Evolutionary conservation across 2,797 vertebrate species (phyloP).

Genomic region (Ateles fusciceps): DNA sequence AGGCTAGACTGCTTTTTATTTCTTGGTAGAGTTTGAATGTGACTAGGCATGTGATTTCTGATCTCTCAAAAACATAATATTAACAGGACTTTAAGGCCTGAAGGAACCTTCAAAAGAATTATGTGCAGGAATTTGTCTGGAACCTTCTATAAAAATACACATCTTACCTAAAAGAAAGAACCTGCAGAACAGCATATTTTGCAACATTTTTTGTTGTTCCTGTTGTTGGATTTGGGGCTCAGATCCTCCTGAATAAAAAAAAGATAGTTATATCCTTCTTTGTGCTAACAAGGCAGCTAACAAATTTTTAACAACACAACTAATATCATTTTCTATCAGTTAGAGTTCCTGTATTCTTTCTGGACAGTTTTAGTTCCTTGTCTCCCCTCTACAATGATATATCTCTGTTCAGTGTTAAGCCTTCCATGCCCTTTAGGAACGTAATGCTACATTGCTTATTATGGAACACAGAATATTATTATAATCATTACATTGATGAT

Average conservation of each 20-base stretch:
- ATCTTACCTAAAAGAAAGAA: neutral
- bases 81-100: neutral
- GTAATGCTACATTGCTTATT: neutral
- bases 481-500: fast-evolving
- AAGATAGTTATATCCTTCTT: neutral
- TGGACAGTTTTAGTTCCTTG: neutral
- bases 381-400: neutral
- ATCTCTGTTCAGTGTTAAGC: neutral
- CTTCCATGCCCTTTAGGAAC: fast-evolving
- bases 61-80: neutral
- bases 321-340: neutral
- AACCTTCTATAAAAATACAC: neutral
- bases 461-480: neutral
- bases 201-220: neutral
- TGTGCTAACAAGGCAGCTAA: neutral
- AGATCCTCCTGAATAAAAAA: neutral
- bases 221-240: neutral
- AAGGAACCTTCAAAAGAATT: neutral
- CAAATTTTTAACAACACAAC: neutral
- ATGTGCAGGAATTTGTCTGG: too few species aligned
- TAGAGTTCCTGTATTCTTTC: neutral
- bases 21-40: neutral
- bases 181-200: neutral
- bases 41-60: neutral
- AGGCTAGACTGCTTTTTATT: neutral